phyloP scores from a whole-genome alignment of 2,888 invertebrate genomes.

The Amblyteles armatorius region DNA sequence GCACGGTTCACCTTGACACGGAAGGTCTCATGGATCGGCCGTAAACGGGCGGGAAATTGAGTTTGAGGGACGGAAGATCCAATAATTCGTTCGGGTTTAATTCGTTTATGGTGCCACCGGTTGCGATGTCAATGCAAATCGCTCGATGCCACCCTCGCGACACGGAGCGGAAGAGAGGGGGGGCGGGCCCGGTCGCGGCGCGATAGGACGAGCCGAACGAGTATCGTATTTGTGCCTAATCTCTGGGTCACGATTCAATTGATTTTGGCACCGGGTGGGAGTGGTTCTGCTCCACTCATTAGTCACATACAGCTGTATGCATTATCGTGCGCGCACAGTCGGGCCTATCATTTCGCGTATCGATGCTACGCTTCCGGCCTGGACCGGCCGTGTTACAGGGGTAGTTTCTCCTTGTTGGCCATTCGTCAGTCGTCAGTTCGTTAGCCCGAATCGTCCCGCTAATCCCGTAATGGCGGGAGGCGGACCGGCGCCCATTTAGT shows the following conservation, averaged over 20 bases:
- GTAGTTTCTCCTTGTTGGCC: constrained; percentile 17
- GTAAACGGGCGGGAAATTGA: not conserved
- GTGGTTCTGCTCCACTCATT: constrained; percentile 41
- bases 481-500: constrained; percentile 29
- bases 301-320: constrained; percentile 33
- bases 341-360: constrained; percentile 43
- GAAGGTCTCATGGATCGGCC: not conserved
- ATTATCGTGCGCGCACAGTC: constrained; percentile 12
- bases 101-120: constrained; percentile 23
- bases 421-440: constrained; percentile 61
- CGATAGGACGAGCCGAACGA: constrained; percentile 37
- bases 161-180: not conserved
- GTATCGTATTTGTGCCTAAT: constrained; percentile 57
- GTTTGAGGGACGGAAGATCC: constrained; percentile 4
- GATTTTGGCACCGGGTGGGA: constrained; percentile 47
- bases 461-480: constrained; percentile 53
- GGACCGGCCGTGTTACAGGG: not conserved
- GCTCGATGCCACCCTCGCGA: constrained; percentile 2
- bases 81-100: constrained; percentile 33
- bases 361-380: not conserved
- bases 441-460: constrained; percentile 61
- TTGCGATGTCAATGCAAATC: constrained; percentile 10
- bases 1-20: not conserved
- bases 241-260: constrained; percentile 61
- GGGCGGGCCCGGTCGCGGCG: not conserved